Base-by-base conservation (phyloP, 2,113 vertebrate species). In the Gracilinanus agilis region DNA sequence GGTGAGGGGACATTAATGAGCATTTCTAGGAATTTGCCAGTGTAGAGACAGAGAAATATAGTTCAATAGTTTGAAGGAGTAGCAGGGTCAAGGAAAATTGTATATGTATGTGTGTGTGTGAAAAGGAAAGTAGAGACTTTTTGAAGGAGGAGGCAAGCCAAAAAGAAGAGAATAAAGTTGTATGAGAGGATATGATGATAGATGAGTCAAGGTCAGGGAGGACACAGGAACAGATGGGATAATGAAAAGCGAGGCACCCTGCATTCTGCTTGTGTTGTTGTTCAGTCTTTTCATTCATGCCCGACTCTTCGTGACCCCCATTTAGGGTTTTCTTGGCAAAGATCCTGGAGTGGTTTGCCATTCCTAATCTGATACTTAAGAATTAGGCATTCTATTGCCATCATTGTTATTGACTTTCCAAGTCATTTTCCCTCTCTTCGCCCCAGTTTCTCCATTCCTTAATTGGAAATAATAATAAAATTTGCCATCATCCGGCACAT, bases 401-500 rank as follows among this genome's bases (percentile, higher is more conserved):
- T 90, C 24, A 91, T 90, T 92, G 92, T 83, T 90, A 94, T 94
- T 92, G 93, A 53, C 55, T 95, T 95, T 93, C 93, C 29, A 53
- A 53, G 58, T 44, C 27, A 90, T 34, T 53, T 94, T 56, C 24
- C 83, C n/a, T 93, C 8, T 89, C 91, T 94, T 90, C 67, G 44
- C 90, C 7, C 75, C 8, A 54, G 24, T 44, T 94, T 96, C 95
- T 40, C 53, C 49, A 67, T 95, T 88, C 54, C 27, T 49, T 93
- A 96, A 93, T 61, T 94, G n/a, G 89, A 40, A 54, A 53, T 89
- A 55, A 88, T 92, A 95, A 95, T 95, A 94, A 94, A 13, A 54
- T 34, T 2, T 88, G 54, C 92, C 92, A 92, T n/a, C 61, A 95
- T 83, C 67, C 67, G 40, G 67, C 67, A 83, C 67, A 83, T 83